Conservation (phyloP, 2,113 vertebrate genomes). For the Pseudorhombus dupliciocellatus region DNA sequence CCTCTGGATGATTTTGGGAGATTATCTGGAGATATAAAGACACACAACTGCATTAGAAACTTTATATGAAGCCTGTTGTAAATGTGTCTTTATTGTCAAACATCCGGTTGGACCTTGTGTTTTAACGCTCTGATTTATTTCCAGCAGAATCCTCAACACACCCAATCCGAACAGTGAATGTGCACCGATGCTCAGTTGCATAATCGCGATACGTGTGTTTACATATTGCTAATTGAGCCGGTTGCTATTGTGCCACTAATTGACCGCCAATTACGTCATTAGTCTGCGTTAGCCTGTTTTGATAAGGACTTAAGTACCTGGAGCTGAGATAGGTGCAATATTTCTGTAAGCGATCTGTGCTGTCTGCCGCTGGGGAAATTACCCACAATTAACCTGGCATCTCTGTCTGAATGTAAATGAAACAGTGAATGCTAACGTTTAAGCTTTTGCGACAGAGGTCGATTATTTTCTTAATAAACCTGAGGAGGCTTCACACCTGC, state of each 20-base stretch:
- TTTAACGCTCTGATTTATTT: fast-evolving
- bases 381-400: slow-evolving; percentile 48
- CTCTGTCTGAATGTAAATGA: slow-evolving; percentile 32
- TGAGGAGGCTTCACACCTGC: no score
- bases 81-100: no score
- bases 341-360: slow-evolving; percentile 41
- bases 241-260: slow-evolving; percentile 66
- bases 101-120: background rate
- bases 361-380: slow-evolving; percentile 59
- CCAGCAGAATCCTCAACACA: slow-evolving; percentile 1
- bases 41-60: background rate
- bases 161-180: background rate
- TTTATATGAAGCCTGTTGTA: background rate
- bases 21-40: no score
- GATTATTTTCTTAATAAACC: no score
- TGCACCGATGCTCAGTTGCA: background rate
- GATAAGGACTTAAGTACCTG: slow-evolving; percentile 56
- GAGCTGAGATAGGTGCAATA: slow-evolving; percentile 31
- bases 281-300: slow-evolving; percentile 57
- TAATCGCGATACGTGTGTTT: slow-evolving; percentile 43
- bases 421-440: slow-evolving; percentile 28
- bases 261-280: slow-evolving; percentile 65
- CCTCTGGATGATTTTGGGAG: no score
- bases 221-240: slow-evolving; percentile 55
- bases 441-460: background rate